Evolutionary conservation across 2,888 invertebrate genomes (phyloP).

Genomic region (Aphelenchoides bicaudatus): DNA sequence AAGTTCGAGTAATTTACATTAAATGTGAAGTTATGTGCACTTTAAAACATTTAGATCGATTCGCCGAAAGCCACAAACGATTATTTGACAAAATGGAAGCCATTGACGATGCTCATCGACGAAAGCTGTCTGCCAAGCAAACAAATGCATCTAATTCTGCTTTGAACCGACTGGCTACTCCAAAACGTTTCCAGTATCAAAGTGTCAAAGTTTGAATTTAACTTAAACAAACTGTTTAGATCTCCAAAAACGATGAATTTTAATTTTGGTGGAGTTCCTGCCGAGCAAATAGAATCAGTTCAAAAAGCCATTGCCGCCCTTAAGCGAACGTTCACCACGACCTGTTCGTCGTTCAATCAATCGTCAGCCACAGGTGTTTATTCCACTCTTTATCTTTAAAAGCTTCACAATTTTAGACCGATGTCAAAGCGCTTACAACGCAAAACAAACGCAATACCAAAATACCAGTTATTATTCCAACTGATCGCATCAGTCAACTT

Average conservation of each 20-base stretch:
- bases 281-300: not conserved
- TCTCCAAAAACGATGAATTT: not conserved
- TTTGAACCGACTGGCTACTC: slow-evolving; percentile 9
- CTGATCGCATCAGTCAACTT: slow-evolving; percentile 8
- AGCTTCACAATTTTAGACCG: not conserved
- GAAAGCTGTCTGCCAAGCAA: not conserved
- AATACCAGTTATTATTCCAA: slow-evolving; percentile 5
- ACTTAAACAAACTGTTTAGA: not conserved
- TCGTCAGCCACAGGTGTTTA: not conserved
- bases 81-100: not conserved
- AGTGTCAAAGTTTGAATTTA: not conserved
- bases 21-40: no score
- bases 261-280: not conserved
- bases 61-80: no score
- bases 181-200: slow-evolving; percentile 2
- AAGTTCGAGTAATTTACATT: no score
- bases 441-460: not conserved
- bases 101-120: not conserved
- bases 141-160: not conserved
- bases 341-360: not conserved
- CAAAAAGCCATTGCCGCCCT: slow-evolving; percentile 1
- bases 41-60: no score
- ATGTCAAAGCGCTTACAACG: slow-evolving; percentile 7
- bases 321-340: not conserved
- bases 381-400: no score